phyloP scores from a whole-genome alignment of 2,797 vertebrate species.

The Trematomus bernacchii region DNA sequence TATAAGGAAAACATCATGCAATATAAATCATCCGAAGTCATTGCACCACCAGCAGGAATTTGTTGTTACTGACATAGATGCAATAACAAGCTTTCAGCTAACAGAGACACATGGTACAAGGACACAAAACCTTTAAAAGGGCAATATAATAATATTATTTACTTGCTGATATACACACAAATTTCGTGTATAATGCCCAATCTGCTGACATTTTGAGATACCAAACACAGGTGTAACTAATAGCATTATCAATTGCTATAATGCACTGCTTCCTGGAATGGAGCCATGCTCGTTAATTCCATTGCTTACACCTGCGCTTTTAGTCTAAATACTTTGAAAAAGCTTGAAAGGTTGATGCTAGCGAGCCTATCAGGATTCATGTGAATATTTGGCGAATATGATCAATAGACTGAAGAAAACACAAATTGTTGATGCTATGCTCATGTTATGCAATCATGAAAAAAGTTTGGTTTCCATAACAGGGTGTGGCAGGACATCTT shows the following conservation, averaged over 20 bases:
- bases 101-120: too few relatives aligned
- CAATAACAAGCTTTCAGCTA: neutral
- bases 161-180: too few relatives aligned
- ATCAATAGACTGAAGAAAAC: neutral
- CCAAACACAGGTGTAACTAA: slow-evolving; percentile 8
- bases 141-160: neutral
- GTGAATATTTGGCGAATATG: neutral
- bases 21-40: too few relatives aligned
- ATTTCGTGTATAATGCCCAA: too few relatives aligned
- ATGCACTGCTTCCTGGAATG: neutral
- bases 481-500: neutral
- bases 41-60: neutral
- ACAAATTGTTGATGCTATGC: neutral
- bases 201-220: neutral
- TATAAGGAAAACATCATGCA: too few relatives aligned
- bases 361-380: neutral
- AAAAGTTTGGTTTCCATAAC: neutral
- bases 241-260: neutral
- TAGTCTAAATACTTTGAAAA: neutral
- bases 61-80: neutral
- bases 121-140: neutral
- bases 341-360: neutral
- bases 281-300: neutral
- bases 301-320: neutral
- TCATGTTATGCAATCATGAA: neutral